Percentiles rank a stretch among this genome's conserved stretches.
Evolutionary conservation across 37 sponge, comb jelly and placozoan species (phyloP).

Genomic region (Beroe forskalii): DNA sequence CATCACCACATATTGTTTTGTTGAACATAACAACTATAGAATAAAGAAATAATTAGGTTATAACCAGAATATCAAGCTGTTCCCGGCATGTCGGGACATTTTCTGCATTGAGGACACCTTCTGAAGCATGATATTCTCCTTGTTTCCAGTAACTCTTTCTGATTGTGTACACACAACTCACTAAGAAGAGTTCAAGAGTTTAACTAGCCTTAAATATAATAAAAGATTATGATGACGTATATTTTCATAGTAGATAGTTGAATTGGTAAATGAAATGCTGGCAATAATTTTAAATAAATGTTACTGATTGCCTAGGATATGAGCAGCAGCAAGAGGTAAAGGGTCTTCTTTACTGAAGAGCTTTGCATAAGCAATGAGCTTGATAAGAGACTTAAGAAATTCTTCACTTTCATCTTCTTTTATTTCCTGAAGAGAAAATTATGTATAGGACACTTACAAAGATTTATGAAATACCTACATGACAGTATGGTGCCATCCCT

Average conservation of each 20-base stretch:
- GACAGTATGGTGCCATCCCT: neutral
- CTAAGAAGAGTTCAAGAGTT: neutral
- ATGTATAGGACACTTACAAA: no score
- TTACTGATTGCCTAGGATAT: constrained; percentile 7
- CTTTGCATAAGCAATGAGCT: constrained; percentile 35
- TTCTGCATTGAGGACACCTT: constrained; percentile 36
- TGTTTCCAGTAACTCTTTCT: constrained; percentile 61
- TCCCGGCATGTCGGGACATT: constrained; percentile 20
- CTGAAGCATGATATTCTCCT: constrained; percentile 30
- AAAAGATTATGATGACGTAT: neutral
- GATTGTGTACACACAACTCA: neutral
- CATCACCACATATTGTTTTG: no score
- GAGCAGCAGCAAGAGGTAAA: constrained; percentile 45
- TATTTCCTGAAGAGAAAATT: constrained; percentile 10
- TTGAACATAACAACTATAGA: no score
- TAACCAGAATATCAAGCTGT: constrained; percentile 25
- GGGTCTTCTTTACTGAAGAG: neutral
- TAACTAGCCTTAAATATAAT: neutral
- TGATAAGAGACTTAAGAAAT: constrained; percentile 18
- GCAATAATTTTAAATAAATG: no score
- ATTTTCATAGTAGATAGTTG: no score
- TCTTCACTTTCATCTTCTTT: constrained; percentile 8
- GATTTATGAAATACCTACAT: neutral
- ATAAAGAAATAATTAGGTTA: no score
- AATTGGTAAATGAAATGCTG: no score